Percentiles rank a stretch among this genome's conserved stretches.
phyloP scores from a whole-genome alignment of 64 coral and sea anemone species.

The Actinia tenebrosa region DNA sequence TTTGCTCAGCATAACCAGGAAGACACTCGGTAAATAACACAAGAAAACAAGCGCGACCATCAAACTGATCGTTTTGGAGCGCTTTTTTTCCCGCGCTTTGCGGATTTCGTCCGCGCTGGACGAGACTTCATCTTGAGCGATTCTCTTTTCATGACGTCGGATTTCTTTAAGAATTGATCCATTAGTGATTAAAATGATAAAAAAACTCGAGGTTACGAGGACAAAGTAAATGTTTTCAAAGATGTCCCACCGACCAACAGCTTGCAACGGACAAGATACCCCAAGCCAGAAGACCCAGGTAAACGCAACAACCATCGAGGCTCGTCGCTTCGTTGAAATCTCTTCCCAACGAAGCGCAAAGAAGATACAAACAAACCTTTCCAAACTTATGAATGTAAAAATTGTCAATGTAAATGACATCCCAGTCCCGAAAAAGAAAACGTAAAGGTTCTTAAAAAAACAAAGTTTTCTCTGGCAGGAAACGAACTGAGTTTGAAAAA shows the following conservation, averaged over 20 bases:
- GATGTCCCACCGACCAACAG: background rate
- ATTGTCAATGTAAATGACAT: constrained; percentile 9
- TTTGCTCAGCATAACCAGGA: background rate
- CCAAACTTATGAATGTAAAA: background rate
- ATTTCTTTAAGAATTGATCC: background rate
- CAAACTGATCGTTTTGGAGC: background rate
- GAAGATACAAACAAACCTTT: background rate
- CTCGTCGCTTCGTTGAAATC: background rate
- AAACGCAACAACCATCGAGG: background rate
- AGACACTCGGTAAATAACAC: background rate
- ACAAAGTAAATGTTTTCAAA: background rate
- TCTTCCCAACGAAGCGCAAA: background rate
- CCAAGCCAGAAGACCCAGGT: background rate
- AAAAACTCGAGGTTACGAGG: background rate
- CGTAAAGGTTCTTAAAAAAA: background rate
- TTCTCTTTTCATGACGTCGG: constrained; percentile 5
- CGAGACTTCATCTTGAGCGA: background rate
- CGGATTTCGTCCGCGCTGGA: background rate
- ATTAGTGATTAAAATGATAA: background rate
- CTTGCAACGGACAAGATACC: background rate
- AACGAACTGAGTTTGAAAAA: background rate
- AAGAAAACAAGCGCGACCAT: constrained; percentile 2
- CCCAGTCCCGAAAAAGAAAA: background rate
- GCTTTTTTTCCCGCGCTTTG: constrained; percentile 9
- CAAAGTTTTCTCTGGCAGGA: background rate